Conservation (phyloP, 2,113 vertebrate genomes). For the Albula goreensis region DNA sequence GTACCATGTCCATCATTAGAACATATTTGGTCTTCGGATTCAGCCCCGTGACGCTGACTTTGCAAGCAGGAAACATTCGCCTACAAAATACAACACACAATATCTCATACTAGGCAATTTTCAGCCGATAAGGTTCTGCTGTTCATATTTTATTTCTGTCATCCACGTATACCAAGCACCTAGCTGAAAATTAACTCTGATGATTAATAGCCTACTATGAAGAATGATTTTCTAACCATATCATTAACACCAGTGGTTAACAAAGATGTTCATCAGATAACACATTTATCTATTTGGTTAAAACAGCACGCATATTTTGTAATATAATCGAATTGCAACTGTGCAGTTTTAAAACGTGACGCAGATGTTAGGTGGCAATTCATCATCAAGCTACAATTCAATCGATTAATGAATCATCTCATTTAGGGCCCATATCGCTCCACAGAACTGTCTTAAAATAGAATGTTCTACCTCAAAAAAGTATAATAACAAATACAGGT, state of each 20-base stretch:
- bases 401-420: too few species aligned
- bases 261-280: too few species aligned
- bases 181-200: too few species aligned
- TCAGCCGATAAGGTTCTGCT: background rate
- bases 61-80: constrained; percentile 57
- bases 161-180: background rate
- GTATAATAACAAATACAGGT: too few species aligned
- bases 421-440: too few species aligned
- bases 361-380: too few species aligned
- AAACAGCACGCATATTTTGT: background rate
- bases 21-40: constrained; percentile 53
- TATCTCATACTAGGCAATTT: background rate
- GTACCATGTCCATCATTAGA: constrained; percentile 60
- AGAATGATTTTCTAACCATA: background rate
- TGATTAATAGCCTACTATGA: background rate
- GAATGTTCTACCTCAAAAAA: too few species aligned
- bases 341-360: too few species aligned
- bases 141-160: background rate
- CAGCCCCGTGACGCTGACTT: constrained; percentile 52
- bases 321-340: background rate
- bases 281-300: background rate
- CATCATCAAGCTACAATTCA: too few species aligned
- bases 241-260: background rate
- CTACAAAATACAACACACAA: constrained; percentile 30
- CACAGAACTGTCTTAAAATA: too few species aligned